phyloP scores from a whole-genome alignment of 1,140 invertebrate species.

The Cydia amplana region DNA sequence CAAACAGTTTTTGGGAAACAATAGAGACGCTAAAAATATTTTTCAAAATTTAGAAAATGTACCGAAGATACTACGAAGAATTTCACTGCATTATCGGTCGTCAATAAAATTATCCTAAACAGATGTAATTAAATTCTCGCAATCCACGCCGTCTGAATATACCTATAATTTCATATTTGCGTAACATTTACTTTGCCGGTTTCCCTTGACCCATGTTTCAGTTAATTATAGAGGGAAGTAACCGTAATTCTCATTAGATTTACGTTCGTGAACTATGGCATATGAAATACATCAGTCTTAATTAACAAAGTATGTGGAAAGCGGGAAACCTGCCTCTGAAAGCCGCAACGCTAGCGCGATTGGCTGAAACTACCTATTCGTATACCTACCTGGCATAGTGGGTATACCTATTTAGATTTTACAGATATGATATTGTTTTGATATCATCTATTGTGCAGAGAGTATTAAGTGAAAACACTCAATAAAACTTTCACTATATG shows the following conservation, averaged over 20 bases:
- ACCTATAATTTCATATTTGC: constrained; percentile 22
- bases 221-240: constrained; percentile 17
- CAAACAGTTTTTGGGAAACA: too few relatives aligned
- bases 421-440: not conserved
- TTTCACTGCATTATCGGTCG: not conserved
- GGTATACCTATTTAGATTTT: not conserved
- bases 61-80: not conserved
- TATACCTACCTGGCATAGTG: too few relatives aligned
- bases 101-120: not conserved
- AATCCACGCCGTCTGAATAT: constrained; percentile 12
- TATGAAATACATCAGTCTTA: constrained; percentile 5
- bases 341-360: constrained; percentile 9
- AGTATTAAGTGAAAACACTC: too few relatives aligned
- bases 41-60: too few relatives aligned
- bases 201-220: constrained; percentile 17
- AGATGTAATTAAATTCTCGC: constrained; percentile 15
- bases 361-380: not conserved
- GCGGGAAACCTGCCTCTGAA: constrained; percentile 1
- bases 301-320: constrained; percentile 20
- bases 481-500: too few relatives aligned
- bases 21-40: too few relatives aligned
- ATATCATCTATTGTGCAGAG: too few relatives aligned
- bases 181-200: constrained; percentile 7
- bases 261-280: constrained; percentile 9
- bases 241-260: constrained; percentile 18